Percentiles rank a stretch among this genome's conserved stretches.
phyloP scores from a whole-genome alignment of 1,140 invertebrate species.

The Aphidius ervi region DNA sequence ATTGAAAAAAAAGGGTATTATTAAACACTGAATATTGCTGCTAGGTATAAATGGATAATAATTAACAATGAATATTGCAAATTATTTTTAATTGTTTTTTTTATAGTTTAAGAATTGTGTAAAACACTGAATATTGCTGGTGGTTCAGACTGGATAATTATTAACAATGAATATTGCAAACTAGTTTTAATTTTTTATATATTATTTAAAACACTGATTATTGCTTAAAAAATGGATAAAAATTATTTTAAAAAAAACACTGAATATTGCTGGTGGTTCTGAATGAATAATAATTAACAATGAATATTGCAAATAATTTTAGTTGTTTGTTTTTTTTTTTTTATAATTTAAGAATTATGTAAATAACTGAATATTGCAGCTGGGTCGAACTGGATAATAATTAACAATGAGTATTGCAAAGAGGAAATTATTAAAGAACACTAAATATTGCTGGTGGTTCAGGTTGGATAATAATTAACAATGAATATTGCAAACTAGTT shows the following conservation, averaged over 20 bases:
- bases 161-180: neutral
- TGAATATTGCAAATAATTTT: too few relatives aligned
- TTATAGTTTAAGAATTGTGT: too few relatives aligned
- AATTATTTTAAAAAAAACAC: neutral
- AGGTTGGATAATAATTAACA: too few relatives aligned
- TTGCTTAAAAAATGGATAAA: too few relatives aligned
- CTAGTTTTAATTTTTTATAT: neutral
- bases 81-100: neutral
- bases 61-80: neutral
- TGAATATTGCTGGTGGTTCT: conserved; percentile 2
- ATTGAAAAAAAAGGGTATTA: too few relatives aligned
- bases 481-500: too few relatives aligned
- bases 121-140: conserved; percentile 5
- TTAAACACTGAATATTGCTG: conserved; percentile 7
- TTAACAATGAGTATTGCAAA: too few relatives aligned
- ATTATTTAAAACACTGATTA: too few relatives aligned
- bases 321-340: too few relatives aligned
- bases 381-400: conserved; percentile 12
- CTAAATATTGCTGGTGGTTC: too few relatives aligned
- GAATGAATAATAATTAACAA: neutral
- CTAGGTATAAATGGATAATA: neutral
- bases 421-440: too few relatives aligned
- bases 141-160: neutral
- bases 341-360: too few relatives aligned
- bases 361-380: conserved; percentile 7